Percentiles rank a stretch among this genome's conserved stretches.
These are phyloP conservation scores for Lophotriccus pileatus DNA, from an alignment of 2,797 vertebrate genomes.

Conservation along the genomic window DNA sequence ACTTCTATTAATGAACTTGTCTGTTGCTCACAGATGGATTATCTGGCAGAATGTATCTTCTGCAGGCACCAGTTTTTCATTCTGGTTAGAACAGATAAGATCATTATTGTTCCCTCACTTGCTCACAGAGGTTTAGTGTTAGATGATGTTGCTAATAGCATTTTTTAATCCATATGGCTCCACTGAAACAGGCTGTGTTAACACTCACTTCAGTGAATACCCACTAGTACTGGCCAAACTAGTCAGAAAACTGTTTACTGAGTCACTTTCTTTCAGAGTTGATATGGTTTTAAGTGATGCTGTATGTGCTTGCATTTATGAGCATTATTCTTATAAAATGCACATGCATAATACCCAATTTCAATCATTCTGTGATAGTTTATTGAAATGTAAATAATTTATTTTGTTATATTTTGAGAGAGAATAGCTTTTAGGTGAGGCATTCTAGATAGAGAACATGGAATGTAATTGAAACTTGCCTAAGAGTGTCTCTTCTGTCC, in stretches of 20 bases:
- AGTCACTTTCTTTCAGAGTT: not conserved
- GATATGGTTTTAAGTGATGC: not conserved
- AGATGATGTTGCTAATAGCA: conserved; percentile 5
- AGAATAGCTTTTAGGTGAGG: not conserved
- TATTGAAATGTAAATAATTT: not conserved
- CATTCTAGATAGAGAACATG: not conserved
- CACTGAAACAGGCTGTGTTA: not conserved
- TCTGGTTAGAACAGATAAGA: conserved; percentile 33
- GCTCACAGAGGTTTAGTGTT: not conserved
- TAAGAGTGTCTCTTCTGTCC: not conserved
- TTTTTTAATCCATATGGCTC: conserved; percentile 20
- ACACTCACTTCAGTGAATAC: not conserved
- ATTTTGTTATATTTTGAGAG: not conserved
- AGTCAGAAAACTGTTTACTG: not conserved
- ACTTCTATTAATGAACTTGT: conserved; percentile 50
- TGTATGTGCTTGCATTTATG: not conserved
- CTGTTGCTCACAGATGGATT: conserved; percentile 36
- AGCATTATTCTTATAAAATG: not conserved
- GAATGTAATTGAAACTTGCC: not conserved
- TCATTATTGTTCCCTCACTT: conserved; percentile 26
- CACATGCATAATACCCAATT: not conserved
- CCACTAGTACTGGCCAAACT: not conserved
- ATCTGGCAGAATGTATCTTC: conserved; percentile 17
- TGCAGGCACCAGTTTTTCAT: conserved; percentile 1
- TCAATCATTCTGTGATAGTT: not conserved